These are phyloP conservation scores for Pachymerium ferrugineum DNA, from an alignment of 2,888 invertebrate genomes.

Conservation along the genomic window DNA sequence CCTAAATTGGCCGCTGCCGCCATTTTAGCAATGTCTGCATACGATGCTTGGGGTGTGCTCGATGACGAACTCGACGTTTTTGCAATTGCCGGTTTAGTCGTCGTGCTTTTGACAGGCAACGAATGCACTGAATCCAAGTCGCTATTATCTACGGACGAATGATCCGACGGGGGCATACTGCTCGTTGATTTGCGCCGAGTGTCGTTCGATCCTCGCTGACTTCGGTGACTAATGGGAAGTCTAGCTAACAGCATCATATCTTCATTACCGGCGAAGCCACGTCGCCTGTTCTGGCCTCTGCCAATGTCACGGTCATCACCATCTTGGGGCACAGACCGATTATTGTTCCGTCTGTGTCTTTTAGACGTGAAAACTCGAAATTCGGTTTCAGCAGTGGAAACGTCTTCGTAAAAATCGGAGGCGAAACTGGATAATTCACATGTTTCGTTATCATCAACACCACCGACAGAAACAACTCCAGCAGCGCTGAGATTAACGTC, in stretches of 20 bases:
- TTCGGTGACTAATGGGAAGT: slow-evolving; percentile 33
- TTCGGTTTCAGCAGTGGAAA: slow-evolving; percentile 50
- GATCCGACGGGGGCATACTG: slow-evolving; percentile 74
- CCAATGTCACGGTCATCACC: too few species aligned
- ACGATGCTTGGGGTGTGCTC: slow-evolving; percentile 59
- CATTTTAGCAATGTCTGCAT: slow-evolving; percentile 69
- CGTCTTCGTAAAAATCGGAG: slow-evolving; percentile 32
- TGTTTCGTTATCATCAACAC: not conserved
- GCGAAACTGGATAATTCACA: slow-evolving; percentile 15
- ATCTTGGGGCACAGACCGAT: not conserved
- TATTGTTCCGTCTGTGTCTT: slow-evolving; percentile 64
- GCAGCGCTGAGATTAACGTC: not conserved
- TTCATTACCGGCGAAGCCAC: not conserved
- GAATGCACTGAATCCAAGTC: slow-evolving; percentile 81
- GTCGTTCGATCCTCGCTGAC: slow-evolving; percentile 37
- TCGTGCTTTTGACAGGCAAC: slow-evolving; percentile 59
- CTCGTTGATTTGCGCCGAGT: slow-evolving; percentile 61
- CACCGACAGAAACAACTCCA: not conserved
- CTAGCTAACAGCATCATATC: slow-evolving; percentile 36
- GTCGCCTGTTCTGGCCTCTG: too few species aligned
- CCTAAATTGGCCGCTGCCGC: too few species aligned
- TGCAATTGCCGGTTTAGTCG: slow-evolving; percentile 45
- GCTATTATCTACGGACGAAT: slow-evolving; percentile 66
- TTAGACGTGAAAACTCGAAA: slow-evolving; percentile 73
- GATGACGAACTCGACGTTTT: slow-evolving; percentile 43